Conservation (phyloP, 2,888 invertebrate species). For the Eupithecia subumbrata region DNA sequence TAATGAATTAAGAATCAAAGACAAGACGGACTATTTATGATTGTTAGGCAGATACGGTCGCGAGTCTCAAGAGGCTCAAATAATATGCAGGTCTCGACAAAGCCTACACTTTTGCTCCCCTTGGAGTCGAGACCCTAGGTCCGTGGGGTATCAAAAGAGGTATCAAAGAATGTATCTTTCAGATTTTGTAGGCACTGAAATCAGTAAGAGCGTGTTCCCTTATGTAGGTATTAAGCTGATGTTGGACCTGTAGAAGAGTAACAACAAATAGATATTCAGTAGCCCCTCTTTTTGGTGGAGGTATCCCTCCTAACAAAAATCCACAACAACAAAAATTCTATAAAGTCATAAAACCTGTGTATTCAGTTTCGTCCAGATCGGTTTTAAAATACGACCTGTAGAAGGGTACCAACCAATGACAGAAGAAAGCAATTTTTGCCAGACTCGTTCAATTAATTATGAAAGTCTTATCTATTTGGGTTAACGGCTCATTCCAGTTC, state of each 20-base stretch:
- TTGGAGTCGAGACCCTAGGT: no score
- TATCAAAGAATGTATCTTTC: no score
- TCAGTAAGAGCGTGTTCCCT: not conserved
- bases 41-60: no score
- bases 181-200: not conserved
- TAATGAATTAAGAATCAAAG: no score
- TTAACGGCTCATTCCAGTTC: slow-evolving; percentile 5
- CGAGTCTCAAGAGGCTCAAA: no score
- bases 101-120: no score
- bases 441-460: not conserved
- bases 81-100: no score
- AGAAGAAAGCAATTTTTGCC: not conserved
- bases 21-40: no score
- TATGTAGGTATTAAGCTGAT: no score
- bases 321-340: not conserved
- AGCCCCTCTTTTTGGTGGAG: not conserved
- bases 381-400: not conserved
- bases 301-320: not conserved
- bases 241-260: not conserved
- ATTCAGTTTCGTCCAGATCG: not conserved
- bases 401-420: not conserved
- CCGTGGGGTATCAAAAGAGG: no score
- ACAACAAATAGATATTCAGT: not conserved
- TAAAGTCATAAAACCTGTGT: not conserved
- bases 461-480: not conserved